phyloP scores from a whole-genome alignment of 2,888 invertebrate species.

The Phyto melanocephala region DNA sequence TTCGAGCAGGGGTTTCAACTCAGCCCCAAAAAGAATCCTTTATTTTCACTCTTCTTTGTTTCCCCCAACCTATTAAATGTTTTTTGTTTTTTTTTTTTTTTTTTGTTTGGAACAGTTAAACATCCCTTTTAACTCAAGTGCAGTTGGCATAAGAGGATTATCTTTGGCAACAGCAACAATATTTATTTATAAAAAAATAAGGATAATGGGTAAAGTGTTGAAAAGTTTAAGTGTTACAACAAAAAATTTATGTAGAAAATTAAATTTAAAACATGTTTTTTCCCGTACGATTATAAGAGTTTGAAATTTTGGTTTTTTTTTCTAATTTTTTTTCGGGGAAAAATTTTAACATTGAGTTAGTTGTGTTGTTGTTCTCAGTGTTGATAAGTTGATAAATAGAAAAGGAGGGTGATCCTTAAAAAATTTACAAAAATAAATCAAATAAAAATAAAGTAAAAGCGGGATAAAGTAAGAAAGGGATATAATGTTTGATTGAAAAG shows the following conservation, averaged over 20 bases:
- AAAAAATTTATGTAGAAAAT: too few relatives aligned
- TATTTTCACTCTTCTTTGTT: background rate
- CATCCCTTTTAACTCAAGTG: constrained; percentile 61
- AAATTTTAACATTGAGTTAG: background rate
- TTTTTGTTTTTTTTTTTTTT: constrained; percentile 1
- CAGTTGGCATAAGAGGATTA: constrained; percentile 65
- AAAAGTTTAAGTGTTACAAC: constrained; percentile 60
- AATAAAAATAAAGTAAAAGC: too few relatives aligned
- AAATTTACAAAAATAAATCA: background rate
- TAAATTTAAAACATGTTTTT: too few relatives aligned
- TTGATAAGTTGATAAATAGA: constrained; percentile 20
- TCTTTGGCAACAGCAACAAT: constrained; percentile 50
- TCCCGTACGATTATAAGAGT: too few relatives aligned
- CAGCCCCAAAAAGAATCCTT: constrained; percentile 16
- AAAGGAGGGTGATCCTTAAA: background rate
- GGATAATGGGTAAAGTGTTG: constrained; percentile 59
- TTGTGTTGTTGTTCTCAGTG: background rate
- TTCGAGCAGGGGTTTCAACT: background rate
- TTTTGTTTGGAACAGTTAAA: constrained; percentile 46
- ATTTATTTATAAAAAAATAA: constrained; percentile 19
- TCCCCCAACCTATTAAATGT: too few relatives aligned
- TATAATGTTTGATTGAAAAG: too few relatives aligned
- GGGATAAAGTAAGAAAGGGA: too few relatives aligned
- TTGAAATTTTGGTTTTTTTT: too few relatives aligned
- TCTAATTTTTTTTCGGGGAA: background rate